These are phyloP conservation scores for Notodonta dromedarius DNA, from an alignment of 2,888 invertebrate genomes.

Conservation along the genomic window DNA sequence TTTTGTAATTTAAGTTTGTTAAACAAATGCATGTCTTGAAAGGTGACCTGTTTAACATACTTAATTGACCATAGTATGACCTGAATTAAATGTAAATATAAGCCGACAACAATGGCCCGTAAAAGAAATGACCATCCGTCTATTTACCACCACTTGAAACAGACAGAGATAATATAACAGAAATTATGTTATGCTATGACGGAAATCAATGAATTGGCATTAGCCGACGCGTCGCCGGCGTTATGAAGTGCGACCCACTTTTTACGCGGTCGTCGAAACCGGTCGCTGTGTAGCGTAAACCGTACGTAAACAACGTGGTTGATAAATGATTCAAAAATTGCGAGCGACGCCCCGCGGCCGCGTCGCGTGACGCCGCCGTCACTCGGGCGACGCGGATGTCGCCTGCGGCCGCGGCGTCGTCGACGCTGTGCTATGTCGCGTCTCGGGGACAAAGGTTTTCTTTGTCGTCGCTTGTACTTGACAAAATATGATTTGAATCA, in stretches of 20 bases:
- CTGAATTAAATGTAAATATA: no score
- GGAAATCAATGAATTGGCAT: constrained; percentile 49
- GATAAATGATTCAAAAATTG: constrained; percentile 63
- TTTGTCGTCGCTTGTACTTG: background rate
- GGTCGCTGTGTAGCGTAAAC: constrained; percentile 48
- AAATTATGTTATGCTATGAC: background rate
- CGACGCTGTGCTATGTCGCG: background rate
- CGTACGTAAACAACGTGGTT: constrained; percentile 52
- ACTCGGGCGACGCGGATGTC: constrained; percentile 25
- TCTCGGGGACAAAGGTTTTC: background rate
- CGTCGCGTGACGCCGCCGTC: constrained; percentile 32
- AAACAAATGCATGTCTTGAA: no score
- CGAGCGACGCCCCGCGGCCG: constrained; percentile 36
- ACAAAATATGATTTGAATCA: background rate
- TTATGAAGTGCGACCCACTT: constrained; percentile 59
- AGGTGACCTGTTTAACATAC: no score
- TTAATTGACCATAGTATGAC: no score
- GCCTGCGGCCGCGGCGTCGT: constrained; percentile 32
- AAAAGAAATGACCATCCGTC: no score
- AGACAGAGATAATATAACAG: background rate
- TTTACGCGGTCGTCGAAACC: constrained; percentile 35
- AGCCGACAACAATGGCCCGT: no score
- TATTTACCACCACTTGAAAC: no score
- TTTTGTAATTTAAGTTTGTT: no score
- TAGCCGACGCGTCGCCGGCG: constrained; percentile 36